Evolutionary conservation across 2,888 invertebrate species (phyloP).

Genomic region (Hirtodrosophila duncani): DNA sequence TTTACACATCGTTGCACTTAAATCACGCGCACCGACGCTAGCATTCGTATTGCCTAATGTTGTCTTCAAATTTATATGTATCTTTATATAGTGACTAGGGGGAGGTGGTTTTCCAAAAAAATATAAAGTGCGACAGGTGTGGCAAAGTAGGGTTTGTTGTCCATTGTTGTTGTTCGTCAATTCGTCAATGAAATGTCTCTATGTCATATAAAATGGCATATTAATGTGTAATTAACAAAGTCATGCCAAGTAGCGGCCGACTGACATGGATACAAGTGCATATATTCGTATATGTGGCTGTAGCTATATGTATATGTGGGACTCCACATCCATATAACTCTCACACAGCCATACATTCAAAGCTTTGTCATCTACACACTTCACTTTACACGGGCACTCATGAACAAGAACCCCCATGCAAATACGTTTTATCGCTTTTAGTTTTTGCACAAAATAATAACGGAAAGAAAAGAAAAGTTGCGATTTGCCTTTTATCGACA

Average conservation of each 20-base stretch:
- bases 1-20: constrained; percentile 64
- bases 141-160: constrained; percentile 27
- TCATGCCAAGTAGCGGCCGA: constrained; percentile 24
- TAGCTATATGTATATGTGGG: not conserved
- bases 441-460: constrained; percentile 3
- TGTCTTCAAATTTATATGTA: constrained; percentile 27
- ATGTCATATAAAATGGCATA: constrained; percentile 27
- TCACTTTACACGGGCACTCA: no score
- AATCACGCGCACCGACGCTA: constrained; percentile 48
- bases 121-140: constrained; percentile 25
- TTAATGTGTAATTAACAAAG: constrained; percentile 44
- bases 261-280: not conserved
- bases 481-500: constrained; percentile 32
- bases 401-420: no score
- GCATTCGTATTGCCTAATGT: constrained; percentile 42
- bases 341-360: no score
- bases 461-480: no score
- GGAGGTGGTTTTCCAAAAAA: no score
- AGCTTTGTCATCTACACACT: no score
- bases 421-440: constrained; percentile 6
- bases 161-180: not conserved
- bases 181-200: no score
- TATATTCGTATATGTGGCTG: not conserved
- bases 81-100: constrained; percentile 13
- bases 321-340: no score